A percentile compares a stretch with the other conserved stretches of the same genome.
phyloP scores from a whole-genome alignment of 2,797 vertebrate genomes.

The Rachycentron canadum region DNA sequence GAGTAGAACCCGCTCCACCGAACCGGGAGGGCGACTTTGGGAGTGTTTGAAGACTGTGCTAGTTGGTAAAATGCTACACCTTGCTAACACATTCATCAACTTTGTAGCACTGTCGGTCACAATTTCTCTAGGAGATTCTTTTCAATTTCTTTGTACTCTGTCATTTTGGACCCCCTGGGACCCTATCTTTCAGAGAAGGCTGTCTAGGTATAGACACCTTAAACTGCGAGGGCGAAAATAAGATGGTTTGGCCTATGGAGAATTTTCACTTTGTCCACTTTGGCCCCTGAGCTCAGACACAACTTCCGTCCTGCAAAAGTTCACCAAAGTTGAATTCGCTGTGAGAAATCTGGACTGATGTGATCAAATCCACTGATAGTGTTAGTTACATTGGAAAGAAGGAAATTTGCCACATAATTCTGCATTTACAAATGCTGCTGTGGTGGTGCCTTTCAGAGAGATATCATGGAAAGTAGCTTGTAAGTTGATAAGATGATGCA shows the following conservation, averaged over 20 bases:
- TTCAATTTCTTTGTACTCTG: not conserved
- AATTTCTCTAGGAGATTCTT: not conserved
- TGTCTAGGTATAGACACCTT: too few species aligned
- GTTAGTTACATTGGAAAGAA: not conserved
- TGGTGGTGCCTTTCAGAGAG: not conserved
- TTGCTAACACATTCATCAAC: too few species aligned
- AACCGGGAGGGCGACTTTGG: too few species aligned
- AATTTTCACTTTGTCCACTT: too few species aligned
- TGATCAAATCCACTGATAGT: not conserved
- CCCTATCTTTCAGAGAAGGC: too few species aligned
- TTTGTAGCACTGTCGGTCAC: not conserved
- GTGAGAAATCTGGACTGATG: not conserved
- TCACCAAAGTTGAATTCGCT: not conserved
- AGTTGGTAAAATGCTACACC: too few species aligned
- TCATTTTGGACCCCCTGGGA: not conserved
- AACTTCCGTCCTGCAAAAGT: not conserved
- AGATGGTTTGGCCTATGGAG: too few species aligned
- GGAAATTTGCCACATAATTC: not conserved
- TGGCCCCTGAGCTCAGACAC: too few species aligned
- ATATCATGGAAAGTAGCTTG: constrained; percentile 1
- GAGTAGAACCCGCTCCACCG: too few species aligned
- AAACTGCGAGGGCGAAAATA: too few species aligned
- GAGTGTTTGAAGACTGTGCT: too few species aligned
- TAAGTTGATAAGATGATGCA: constrained; percentile 2
- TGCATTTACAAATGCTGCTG: not conserved